Evolutionary conservation across 2,797 vertebrate species (phyloP), one percentile per base, ranked within the genome.

Genomic region (Enteromius afrohamiltoni): DNA sequence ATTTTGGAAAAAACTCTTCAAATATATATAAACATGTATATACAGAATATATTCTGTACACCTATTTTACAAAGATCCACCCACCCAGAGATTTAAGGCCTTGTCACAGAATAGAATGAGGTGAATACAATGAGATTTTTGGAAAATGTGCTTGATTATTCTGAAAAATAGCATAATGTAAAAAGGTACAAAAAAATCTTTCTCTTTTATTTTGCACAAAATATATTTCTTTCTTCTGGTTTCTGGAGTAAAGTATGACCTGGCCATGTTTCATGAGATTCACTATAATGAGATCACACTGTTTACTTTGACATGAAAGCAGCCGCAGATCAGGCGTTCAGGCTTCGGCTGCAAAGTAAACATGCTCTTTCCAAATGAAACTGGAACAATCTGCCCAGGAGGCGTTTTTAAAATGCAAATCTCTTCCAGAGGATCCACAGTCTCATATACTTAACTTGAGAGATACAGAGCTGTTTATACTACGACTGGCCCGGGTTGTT

Each of bases 331-430:
- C 21, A n/a, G 13, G 1, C 19, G 4, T 31, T 62, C 29, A 14
- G 51, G 79, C 53, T 71, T 74, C 21, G 37, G 42, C 23, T 74
- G 29, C 29, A 53, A 45, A 49, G 42, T 29, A 77, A 49, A 71
- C 55, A 82, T 74, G 29, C 69, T 82, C 42, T 71, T 73, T 73
- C 19, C 40, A 62, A 80, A 81, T 60, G 13, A 62, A 81, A 62
- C 68, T 49, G 53, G 68, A 81, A 60, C 79, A 34, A 73, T 73
- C 79, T 73, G 40, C 29, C 69, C 37, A 47, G 40, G 26, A 47
- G 68, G 13, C 26, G 1, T 81, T 80, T 75, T 81, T 37, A 62
- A 81, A 81, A 73, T 73, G 68, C 79, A 81, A 64, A 81, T 73
- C 68, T 69, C 78, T 42, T 70, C 34, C 49, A 58, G 65, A 80